Percentiles rank a stretch among this genome's conserved stretches.
These are phyloP conservation scores for Balanococcus diminutus DNA, from an alignment of 2,888 invertebrate species.

Conservation along the genomic window DNA sequence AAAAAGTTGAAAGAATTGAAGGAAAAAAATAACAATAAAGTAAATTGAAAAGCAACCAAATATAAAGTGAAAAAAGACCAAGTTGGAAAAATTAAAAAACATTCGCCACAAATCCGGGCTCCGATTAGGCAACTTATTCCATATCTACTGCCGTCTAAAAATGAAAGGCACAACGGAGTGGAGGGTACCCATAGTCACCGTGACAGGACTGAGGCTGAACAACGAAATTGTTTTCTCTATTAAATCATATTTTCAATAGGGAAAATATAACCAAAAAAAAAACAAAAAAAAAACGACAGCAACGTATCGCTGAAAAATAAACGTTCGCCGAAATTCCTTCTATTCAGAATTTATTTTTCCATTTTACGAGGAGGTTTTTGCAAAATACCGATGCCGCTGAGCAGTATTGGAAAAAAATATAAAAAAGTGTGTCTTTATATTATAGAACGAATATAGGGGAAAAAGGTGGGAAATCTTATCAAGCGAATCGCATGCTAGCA, in stretches of 20 bases:
- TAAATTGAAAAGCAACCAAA: too few relatives aligned
- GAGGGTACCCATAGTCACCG: not conserved
- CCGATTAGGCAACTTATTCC: not conserved
- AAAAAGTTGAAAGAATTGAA: too few relatives aligned
- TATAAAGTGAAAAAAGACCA: too few relatives aligned
- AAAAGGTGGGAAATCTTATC: not conserved
- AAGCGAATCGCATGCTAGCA: not conserved
- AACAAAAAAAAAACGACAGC: not conserved
- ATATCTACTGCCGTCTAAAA: not conserved
- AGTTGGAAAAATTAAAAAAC: too few relatives aligned
- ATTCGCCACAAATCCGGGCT: not conserved
- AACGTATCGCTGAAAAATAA: not conserved
- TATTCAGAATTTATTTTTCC: not conserved
- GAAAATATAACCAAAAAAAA: not conserved
- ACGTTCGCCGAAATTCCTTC: not conserved
- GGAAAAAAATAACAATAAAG: too few relatives aligned
- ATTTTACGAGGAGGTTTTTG: not conserved
- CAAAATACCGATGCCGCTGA: not conserved
- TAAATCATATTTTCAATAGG: not conserved
- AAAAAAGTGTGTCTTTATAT: not conserved
- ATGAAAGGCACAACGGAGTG: not conserved
- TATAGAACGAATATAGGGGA: not conserved
- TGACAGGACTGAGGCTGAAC: not conserved
- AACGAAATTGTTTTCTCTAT: not conserved
- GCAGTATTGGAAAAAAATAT: not conserved